phyloP scores from a whole-genome alignment of 1,140 invertebrate species.

The Lysiphlebus fabarum region DNA sequence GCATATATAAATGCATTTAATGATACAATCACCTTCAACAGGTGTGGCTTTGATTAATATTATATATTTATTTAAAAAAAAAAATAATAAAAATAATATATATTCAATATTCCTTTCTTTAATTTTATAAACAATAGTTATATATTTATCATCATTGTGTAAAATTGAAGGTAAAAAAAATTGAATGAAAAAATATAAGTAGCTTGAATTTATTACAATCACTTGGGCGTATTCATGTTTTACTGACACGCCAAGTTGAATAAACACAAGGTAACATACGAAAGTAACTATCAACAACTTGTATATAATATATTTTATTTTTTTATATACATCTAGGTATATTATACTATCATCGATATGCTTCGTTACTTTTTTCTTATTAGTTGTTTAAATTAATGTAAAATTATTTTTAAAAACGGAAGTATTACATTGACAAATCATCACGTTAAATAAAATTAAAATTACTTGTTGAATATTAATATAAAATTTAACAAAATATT shows the following conservation, averaged over 20 bases:
- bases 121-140: conserved; percentile 6
- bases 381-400: too few relatives aligned
- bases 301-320: too few relatives aligned
- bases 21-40: conserved; percentile 13
- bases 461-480: too few relatives aligned
- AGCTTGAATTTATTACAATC: conserved; percentile 25
- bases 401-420: too few relatives aligned
- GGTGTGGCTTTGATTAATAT: conserved; percentile 9
- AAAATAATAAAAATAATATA: background rate
- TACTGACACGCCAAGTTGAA: conserved; percentile 18
- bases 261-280: conserved; percentile 15
- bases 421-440: background rate
- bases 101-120: background rate
- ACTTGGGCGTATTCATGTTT: conserved; percentile 21
- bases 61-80: too few relatives aligned
- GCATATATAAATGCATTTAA: background rate
- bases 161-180: background rate
- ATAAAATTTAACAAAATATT: too few relatives aligned
- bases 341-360: too few relatives aligned
- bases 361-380: too few relatives aligned
- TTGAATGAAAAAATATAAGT: conserved; percentile 1
- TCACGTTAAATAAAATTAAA: too few relatives aligned
- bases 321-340: too few relatives aligned
- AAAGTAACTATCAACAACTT: too few relatives aligned
- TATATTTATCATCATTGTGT: conserved; percentile 19